phyloP scores from a whole-genome alignment of 2,797 vertebrate genomes.

The Pseudochirops cupreus region DNA sequence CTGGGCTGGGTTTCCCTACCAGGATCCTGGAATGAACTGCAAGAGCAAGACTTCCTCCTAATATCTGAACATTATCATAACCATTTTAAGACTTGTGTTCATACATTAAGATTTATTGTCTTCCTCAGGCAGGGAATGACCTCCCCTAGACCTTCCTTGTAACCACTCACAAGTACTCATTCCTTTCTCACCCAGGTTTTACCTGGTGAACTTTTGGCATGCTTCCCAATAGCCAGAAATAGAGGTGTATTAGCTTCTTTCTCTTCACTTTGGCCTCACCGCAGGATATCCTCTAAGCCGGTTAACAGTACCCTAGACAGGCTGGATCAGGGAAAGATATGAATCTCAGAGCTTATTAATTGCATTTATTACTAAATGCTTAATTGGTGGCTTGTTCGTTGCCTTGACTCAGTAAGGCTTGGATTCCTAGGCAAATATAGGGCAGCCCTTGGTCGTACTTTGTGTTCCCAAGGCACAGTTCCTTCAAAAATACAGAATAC shows the following conservation, averaged over 20 bases:
- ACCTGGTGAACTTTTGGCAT: not conserved
- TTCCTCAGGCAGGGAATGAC: not conserved
- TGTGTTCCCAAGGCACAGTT: constrained; percentile 5
- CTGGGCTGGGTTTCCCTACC: not conserved
- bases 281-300: not conserved
- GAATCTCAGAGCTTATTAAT: constrained; percentile 49
- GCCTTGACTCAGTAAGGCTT: not conserved
- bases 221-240: constrained; percentile 21
- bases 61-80: not conserved
- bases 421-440: constrained; percentile 13
- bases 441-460: not conserved
- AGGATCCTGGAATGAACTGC: not conserved
- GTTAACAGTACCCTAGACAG: constrained; percentile 36
- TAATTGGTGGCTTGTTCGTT: not conserved
- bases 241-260: constrained; percentile 33
- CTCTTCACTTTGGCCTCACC: constrained; percentile 3
- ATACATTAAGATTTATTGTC: not conserved
- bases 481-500: not conserved
- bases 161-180: not conserved
- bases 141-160: not conserved
- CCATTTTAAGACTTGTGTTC: not conserved
- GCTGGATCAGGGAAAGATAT: constrained; percentile 45
- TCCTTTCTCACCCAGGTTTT: not conserved
- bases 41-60: not conserved
- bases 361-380: constrained; percentile 50